Conservation (phyloP, 2,797 vertebrate genomes). For the Dipus sagitta region DNA sequence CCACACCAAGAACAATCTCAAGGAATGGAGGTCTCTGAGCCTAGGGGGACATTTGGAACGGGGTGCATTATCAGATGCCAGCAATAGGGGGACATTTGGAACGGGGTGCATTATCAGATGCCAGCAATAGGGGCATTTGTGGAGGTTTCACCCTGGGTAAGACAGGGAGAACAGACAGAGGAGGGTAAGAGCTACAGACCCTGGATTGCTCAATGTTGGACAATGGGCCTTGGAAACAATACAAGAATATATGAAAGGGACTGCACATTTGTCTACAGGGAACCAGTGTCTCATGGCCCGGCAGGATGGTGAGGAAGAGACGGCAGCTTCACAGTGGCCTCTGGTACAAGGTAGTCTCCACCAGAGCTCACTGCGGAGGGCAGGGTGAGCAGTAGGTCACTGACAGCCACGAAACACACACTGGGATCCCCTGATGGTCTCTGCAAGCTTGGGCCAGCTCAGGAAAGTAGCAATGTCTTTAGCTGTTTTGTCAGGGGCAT, state of each 20-base stretch:
- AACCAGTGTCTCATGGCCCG: slow-evolving; percentile 82
- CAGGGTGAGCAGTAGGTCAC: too few relatives aligned
- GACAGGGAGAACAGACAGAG: slow-evolving; percentile 63
- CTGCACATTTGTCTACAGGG: slow-evolving; percentile 76
- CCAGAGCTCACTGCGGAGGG: too few relatives aligned
- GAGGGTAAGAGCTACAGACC: neutral
- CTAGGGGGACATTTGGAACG: slow-evolving; percentile 58
- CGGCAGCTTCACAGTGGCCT: too few relatives aligned
- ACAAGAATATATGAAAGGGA: slow-evolving; percentile 68
- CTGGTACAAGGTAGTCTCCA: too few relatives aligned
- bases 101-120: slow-evolving; percentile 37
- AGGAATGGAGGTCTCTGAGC: slow-evolving; percentile 72
- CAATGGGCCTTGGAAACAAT: slow-evolving; percentile 65
- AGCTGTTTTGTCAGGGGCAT: slow-evolving; percentile 98
- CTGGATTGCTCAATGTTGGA: slow-evolving; percentile 46
- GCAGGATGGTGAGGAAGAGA: slow-evolving; percentile 65
- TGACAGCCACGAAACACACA: slow-evolving; percentile 79
- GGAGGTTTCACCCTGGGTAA: slow-evolving; percentile 63
- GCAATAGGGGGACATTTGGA: slow-evolving; percentile 33
- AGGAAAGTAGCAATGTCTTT: slow-evolving; percentile 97
- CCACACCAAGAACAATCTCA: slow-evolving; percentile 71
- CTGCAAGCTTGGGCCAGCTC: slow-evolving; percentile 97
- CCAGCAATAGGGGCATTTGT: slow-evolving; percentile 16
- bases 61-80: slow-evolving; percentile 37
- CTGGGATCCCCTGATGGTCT: slow-evolving; percentile 95